Evolutionary conservation across 2,888 invertebrate genomes (phyloP).

Genomic region (Flexamia atlantica): DNA sequence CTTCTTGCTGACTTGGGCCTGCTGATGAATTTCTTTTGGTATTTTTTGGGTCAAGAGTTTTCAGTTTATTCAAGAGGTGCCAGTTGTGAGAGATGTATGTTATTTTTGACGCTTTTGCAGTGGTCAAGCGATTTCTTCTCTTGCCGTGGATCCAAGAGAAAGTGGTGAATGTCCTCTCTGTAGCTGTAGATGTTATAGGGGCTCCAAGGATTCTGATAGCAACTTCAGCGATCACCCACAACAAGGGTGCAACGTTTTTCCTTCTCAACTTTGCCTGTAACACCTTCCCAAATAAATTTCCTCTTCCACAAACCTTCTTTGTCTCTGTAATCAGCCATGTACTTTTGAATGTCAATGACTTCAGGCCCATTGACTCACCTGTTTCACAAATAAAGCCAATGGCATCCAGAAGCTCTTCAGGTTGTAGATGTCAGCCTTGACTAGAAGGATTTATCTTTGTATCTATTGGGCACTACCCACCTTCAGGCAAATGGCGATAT

Average conservation of each 20-base stretch:
- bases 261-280: slow-evolving; percentile 7
- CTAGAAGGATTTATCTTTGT: too few species aligned
- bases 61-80: too few species aligned
- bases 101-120: slow-evolving; percentile 67
- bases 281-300: slow-evolving; percentile 60
- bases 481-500: too few species aligned
- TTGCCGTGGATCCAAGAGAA: slow-evolving; percentile 69
- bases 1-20: too few species aligned
- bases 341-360: too few species aligned
- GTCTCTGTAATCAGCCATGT: neutral
- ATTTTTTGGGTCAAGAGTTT: too few species aligned
- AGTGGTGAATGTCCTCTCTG: slow-evolving; percentile 70
- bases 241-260: slow-evolving; percentile 14
- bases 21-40: too few species aligned
- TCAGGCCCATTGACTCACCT: too few species aligned
- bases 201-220: slow-evolving; percentile 43
- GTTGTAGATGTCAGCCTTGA: slow-evolving; percentile 60
- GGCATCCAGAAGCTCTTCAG: slow-evolving; percentile 63
- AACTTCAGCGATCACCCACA: slow-evolving; percentile 27
- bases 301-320: slow-evolving; percentile 59
- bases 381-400: slow-evolving; percentile 63
- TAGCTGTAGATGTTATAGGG: slow-evolving; percentile 63
- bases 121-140: slow-evolving; percentile 69
- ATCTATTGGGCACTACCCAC: too few species aligned
- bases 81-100: slow-evolving; percentile 52